These are phyloP conservation scores for Pectinophora gossypiella DNA, from an alignment of 1,140 invertebrate species.

Conservation along the genomic window DNA sequence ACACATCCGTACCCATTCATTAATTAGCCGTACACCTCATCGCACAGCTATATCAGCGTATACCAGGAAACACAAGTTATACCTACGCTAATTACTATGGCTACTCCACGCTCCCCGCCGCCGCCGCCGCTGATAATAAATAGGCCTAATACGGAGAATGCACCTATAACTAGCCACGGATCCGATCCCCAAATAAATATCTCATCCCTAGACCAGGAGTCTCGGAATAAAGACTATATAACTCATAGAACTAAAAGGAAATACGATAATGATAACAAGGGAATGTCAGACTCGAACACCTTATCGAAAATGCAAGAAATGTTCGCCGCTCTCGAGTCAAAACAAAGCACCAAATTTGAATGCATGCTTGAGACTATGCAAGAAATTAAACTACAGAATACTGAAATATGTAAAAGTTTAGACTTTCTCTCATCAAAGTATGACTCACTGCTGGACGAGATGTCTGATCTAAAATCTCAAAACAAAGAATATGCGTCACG, in stretches of 20 bases:
- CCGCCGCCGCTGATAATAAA: no score
- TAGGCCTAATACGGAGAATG: neutral
- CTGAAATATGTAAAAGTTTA: conserved; percentile 6
- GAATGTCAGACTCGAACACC: neutral
- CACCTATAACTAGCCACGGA: neutral
- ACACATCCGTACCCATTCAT: no score
- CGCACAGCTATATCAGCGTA: no score
- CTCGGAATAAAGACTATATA: neutral
- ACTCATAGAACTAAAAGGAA: no score
- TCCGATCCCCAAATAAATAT: neutral
- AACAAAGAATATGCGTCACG: conserved; percentile 3
- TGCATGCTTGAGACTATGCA: neutral
- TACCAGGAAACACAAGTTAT: no score
- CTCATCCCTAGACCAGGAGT: neutral
- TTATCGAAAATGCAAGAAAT: conserved; percentile 1
- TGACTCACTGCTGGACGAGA: conserved; percentile 1
- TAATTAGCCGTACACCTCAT: no score
- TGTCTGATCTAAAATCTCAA: neutral
- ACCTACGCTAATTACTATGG: no score
- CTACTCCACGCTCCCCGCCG: no score
- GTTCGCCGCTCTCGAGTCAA: neutral
- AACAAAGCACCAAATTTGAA: conserved; percentile 10
- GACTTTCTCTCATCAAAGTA: conserved; percentile 6
- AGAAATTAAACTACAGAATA: conserved; percentile 7
- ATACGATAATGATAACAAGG: no score